phyloP scores from a whole-genome alignment of 1,140 invertebrate species.

The Macrosteles quadrilineatus region DNA sequence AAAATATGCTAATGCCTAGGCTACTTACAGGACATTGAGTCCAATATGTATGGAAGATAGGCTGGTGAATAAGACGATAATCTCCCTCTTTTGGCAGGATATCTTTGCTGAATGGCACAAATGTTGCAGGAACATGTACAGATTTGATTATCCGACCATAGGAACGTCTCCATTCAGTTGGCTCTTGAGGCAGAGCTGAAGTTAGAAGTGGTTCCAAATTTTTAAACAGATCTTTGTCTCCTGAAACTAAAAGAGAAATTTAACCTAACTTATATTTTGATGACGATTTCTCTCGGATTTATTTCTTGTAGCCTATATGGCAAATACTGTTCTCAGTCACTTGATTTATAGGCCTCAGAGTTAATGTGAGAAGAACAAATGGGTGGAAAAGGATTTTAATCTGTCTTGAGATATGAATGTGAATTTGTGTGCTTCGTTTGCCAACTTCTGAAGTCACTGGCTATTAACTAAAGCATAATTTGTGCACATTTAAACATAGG shows the following conservation, averaged over 20 bases:
- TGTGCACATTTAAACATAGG: too few relatives aligned
- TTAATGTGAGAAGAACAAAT: too few relatives aligned
- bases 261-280: conserved; percentile 28
- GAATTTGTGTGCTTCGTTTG: too few relatives aligned
- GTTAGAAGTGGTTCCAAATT: conserved; percentile 74
- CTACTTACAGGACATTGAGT: conserved; percentile 84
- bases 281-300: too few relatives aligned
- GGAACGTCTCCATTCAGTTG: conserved; percentile 87
- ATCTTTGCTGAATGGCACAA: conserved; percentile 76
- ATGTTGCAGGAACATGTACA: conserved; percentile 82
- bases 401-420: too few relatives aligned
- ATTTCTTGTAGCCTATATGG: too few relatives aligned
- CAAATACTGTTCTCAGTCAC: too few relatives aligned
- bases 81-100: conserved; percentile 69
- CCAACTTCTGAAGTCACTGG: too few relatives aligned
- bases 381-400: too few relatives aligned
- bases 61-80: conserved; percentile 77
- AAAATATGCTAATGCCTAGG: too few relatives aligned
- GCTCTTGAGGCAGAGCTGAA: conserved; percentile 79
- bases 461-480: too few relatives aligned
- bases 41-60: conserved; percentile 94
- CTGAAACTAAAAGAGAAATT: conserved; percentile 67
- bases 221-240: conserved; percentile 83
- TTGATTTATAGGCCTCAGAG: too few relatives aligned
- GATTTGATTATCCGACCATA: conserved; percentile 76